Evolutionary conservation across 1,140 invertebrate genomes (phyloP).

Genomic region (Eupristina koningsbergeri): DNA sequence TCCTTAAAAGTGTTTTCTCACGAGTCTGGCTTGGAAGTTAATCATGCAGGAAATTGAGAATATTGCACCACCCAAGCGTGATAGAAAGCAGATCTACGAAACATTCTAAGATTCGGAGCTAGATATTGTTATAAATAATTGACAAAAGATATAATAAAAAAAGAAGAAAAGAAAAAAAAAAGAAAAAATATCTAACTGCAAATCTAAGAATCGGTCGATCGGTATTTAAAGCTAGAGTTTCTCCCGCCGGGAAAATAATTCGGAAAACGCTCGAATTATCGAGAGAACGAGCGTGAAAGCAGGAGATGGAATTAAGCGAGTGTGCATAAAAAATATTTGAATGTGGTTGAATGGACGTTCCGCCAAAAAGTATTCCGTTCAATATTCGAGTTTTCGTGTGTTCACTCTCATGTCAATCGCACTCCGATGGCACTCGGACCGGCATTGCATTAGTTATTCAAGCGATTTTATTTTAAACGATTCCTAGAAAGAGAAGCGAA

Average conservation of each 20-base stretch:
- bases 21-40: neutral
- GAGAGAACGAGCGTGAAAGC: neutral
- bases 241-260: neutral
- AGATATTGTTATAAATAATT: no score
- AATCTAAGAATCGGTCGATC: neutral
- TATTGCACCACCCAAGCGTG: neutral
- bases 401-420: neutral
- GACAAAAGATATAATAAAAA: no score
- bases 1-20: neutral
- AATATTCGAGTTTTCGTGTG: neutral
- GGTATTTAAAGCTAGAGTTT: neutral
- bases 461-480: neutral
- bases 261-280: neutral
- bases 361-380: neutral
- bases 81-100: neutral
- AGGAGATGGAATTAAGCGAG: neutral
- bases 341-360: neutral
- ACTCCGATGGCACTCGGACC: neutral
- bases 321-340: neutral
- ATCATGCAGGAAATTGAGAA: neutral
- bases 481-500: constrained; percentile 12
- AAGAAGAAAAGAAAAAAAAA: no score
- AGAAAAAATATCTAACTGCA: no score
- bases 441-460: neutral
- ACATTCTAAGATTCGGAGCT: neutral